A percentile compares a stretch with the other conserved stretches of the same genome.
phyloP scores from a whole-genome alignment of 2,888 invertebrate genomes.

The Oxytorus armatus region DNA sequence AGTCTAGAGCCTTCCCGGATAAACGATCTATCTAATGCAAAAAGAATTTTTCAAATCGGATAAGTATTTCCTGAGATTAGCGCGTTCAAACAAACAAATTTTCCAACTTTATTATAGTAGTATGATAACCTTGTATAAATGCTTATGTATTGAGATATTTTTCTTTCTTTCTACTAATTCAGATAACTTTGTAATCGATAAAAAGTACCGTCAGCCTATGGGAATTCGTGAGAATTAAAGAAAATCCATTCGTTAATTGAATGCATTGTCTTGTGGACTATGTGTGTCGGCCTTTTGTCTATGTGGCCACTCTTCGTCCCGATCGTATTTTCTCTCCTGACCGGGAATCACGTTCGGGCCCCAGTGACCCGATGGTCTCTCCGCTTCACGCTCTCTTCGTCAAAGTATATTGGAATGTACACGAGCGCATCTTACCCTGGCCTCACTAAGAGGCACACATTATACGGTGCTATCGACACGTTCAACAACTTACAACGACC shows the following conservation, averaged over 20 bases:
- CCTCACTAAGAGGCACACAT: not conserved
- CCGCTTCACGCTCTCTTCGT: slow-evolving; percentile 47
- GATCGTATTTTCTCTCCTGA: slow-evolving; percentile 27
- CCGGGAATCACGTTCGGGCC: slow-evolving; percentile 62
- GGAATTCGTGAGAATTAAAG: not conserved
- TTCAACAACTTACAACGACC: slow-evolving; percentile 15
- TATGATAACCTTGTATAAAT: too few relatives aligned
- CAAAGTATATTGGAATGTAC: slow-evolving; percentile 63
- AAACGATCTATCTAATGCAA: too few relatives aligned
- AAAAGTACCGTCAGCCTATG: not conserved
- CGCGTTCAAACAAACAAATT: too few relatives aligned
- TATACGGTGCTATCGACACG: slow-evolving; percentile 37
- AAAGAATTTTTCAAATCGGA: too few relatives aligned
- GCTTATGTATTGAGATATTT: too few relatives aligned
- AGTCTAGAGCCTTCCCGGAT: too few relatives aligned
- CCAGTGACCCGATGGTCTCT: slow-evolving; percentile 68
- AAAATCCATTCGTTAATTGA: slow-evolving; percentile 35
- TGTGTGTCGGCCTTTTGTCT: slow-evolving; percentile 60
- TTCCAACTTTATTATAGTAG: too few relatives aligned
- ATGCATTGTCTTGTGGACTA: slow-evolving; percentile 51
- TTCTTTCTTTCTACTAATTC: too few relatives aligned
- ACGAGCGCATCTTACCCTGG: slow-evolving; percentile 56
- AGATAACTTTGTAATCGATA: too few relatives aligned
- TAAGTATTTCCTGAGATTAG: too few relatives aligned
- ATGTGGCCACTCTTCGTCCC: slow-evolving; percentile 32